Percentiles rank a stretch among this genome's conserved stretches.
Conservation (phyloP, 2,797 vertebrate species). For the Peromyscus aztecus region DNA sequence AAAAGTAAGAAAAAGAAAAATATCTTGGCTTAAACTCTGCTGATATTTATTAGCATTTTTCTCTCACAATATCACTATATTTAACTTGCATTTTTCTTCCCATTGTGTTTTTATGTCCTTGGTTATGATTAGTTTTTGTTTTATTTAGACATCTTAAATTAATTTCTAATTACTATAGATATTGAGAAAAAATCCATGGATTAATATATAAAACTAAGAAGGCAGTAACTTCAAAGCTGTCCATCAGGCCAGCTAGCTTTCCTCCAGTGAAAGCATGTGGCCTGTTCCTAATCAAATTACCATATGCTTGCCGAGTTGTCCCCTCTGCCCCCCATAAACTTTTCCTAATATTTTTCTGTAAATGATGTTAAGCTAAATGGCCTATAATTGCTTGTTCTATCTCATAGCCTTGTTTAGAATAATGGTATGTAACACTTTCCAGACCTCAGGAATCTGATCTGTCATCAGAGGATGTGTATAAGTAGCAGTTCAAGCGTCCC, state of each 20-base stretch:
- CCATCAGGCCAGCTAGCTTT: constrained; percentile 55
- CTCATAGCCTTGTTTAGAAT: constrained; percentile 72
- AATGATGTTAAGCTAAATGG: constrained; percentile 80
- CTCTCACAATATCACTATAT: neutral
- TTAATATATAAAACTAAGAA: constrained; percentile 61
- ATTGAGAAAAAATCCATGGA: neutral
- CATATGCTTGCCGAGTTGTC: constrained; percentile 29
- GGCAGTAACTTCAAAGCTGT: constrained; percentile 64
- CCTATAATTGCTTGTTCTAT: constrained; percentile 73
- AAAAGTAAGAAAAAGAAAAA: neutral
- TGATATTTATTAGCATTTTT: neutral
- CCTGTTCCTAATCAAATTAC: constrained; percentile 83
- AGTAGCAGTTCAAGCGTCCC: constrained; percentile 66
- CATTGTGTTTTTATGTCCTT: constrained; percentile 61
- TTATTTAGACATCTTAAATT: constrained; percentile 72
- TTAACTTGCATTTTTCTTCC: constrained; percentile 54
- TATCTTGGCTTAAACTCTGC: neutral
- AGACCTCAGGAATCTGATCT: constrained; percentile 74
- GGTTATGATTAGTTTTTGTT: constrained; percentile 73
- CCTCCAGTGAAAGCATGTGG: constrained; percentile 71
- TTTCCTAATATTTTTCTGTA: constrained; percentile 80
- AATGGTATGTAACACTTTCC: constrained; percentile 77
- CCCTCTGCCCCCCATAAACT: constrained; percentile 71
- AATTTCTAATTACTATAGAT: constrained; percentile 39
- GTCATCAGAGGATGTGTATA: constrained; percentile 68